Percentiles rank a stretch among this genome's conserved stretches.
Evolutionary conservation across 2,797 vertebrate species (phyloP).

Genomic region (Manis pentadactyla): DNA sequence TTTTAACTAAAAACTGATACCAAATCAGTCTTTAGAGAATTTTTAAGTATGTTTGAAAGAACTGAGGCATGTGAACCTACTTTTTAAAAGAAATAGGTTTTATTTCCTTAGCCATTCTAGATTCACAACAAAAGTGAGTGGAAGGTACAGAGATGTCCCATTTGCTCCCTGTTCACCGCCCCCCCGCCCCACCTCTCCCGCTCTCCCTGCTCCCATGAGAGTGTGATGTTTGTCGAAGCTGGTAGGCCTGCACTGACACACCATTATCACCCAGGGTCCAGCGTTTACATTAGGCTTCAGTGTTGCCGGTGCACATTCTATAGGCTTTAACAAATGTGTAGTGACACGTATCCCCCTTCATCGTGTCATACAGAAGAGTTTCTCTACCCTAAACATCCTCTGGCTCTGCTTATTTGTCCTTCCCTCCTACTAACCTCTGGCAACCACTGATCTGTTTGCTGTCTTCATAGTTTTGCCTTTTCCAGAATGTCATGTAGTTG

Average conservation of each 20-base stretch:
- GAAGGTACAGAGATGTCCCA: neutral
- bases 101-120: neutral
- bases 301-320: neutral
- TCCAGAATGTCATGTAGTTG: neutral
- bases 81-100: neutral
- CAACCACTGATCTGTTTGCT: neutral
- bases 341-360: neutral
- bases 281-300: neutral
- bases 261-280: neutral
- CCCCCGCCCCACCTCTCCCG: fast-evolving
- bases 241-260: neutral
- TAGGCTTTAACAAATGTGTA: neutral
- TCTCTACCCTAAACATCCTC: neutral
- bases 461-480: neutral
- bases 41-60: neutral
- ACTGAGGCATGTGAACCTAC: neutral
- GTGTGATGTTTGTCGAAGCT: neutral
- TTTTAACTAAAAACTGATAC: neutral
- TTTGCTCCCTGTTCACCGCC: neutral
- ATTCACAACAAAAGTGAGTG: constrained; percentile 4
- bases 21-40: neutral
- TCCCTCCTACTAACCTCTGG: neutral
- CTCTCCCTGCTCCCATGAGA: neutral
- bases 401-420: neutral
- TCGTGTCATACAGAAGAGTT: neutral